Evolutionary conservation across 2,797 vertebrate species (phyloP).

Genomic region (Chiloscyllium punctatum): DNA sequence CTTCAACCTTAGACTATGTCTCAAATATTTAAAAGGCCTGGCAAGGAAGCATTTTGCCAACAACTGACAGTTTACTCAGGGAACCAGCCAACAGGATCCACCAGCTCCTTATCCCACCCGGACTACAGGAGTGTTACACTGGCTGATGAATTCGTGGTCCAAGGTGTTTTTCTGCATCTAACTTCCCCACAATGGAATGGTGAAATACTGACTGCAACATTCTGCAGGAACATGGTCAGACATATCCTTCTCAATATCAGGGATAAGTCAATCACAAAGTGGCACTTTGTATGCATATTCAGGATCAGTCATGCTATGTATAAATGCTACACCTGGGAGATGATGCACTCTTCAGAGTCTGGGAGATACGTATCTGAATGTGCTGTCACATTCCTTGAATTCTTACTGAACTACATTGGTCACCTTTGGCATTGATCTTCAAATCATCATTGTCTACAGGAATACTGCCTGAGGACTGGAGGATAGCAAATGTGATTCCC

Average conservation of each 20-base stretch:
- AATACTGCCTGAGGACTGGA: too few species aligned
- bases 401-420: background rate
- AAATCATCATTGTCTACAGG: too few species aligned
- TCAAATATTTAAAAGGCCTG: background rate
- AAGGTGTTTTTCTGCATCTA: background rate
- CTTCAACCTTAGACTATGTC: too few species aligned
- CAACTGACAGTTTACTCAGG: background rate
- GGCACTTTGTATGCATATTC: background rate
- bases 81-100: background rate
- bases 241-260: background rate
- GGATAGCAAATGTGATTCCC: too few species aligned
- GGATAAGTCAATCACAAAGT: background rate
- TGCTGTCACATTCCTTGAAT: background rate
- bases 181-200: background rate
- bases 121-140: too few species aligned
- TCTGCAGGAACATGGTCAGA: too few species aligned
- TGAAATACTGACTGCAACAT: background rate
- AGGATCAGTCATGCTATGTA: background rate
- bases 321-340: background rate
- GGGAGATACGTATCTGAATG: too few species aligned
- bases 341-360: too few species aligned
- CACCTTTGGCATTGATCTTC: too few species aligned
- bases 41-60: background rate
- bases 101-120: too few species aligned
- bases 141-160: background rate